Conservation (phyloP, 2,797 vertebrate species). For the Oryzias sinensis region DNA sequence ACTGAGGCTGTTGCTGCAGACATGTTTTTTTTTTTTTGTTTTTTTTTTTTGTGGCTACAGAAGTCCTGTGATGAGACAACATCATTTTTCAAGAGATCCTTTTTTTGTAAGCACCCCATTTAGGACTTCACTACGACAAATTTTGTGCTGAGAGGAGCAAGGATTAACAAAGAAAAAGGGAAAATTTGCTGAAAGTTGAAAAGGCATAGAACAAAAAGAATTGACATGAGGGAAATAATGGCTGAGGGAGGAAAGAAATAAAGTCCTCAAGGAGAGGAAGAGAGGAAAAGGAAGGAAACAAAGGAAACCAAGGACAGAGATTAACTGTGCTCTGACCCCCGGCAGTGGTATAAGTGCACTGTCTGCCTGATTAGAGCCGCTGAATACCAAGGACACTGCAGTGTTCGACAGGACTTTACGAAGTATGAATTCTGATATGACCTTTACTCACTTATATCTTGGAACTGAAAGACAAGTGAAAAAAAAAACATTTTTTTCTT, state of each 20-base stretch:
- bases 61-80: too few species aligned
- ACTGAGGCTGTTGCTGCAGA: too few species aligned
- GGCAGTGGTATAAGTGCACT: constrained; percentile 34
- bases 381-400: constrained; percentile 20
- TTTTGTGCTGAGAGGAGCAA: too few species aligned
- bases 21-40: too few species aligned
- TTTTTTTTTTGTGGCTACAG: too few species aligned
- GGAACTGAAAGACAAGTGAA: constrained; percentile 15
- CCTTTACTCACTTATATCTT: constrained; percentile 27
- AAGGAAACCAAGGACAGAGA: constrained; percentile 36
- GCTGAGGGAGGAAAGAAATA: neutral
- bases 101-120: too few species aligned
- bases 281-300: constrained; percentile 1
- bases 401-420: constrained; percentile 22
- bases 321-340: constrained; percentile 51
- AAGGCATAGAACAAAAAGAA: too few species aligned
- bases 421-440: constrained; percentile 37
- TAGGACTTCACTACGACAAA: too few species aligned
- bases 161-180: neutral
- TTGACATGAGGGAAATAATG: neutral
- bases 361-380: constrained; percentile 46
- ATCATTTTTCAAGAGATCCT: too few species aligned
- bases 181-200: neutral
- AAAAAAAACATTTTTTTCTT: constrained; percentile 13
- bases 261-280: constrained; percentile 4